Percentiles rank a stretch among this genome's conserved stretches.
These are phyloP conservation scores for Diplazon laetatorius DNA, from an alignment of 2,888 invertebrate species.

Conservation along the genomic window DNA sequence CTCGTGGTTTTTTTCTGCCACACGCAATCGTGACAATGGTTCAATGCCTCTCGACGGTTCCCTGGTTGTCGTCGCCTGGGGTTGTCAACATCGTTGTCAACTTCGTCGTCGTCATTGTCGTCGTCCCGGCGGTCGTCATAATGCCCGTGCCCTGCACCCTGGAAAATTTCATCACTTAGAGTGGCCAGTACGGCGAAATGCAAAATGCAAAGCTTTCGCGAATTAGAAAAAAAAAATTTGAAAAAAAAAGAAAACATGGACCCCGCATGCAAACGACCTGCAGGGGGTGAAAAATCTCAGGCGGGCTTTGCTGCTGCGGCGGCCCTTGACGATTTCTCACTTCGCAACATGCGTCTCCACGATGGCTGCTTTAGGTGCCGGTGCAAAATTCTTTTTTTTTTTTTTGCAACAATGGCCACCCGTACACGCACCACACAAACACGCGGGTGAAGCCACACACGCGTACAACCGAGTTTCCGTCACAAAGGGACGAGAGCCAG, in stretches of 20 bases:
- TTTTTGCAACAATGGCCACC: slow-evolving; percentile 38
- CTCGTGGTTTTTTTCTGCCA: slow-evolving; percentile 11
- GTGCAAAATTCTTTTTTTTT: slow-evolving; percentile 43
- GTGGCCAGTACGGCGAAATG: slow-evolving; percentile 71
- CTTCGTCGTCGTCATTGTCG: slow-evolving; percentile 20
- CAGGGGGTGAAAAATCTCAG: slow-evolving; percentile 1
- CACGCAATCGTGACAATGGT: slow-evolving; percentile 74
- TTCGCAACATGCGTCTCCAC: slow-evolving; percentile 32
- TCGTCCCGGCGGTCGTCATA: slow-evolving; percentile 11
- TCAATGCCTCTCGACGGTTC: slow-evolving; percentile 73
- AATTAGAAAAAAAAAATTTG: too few species aligned
- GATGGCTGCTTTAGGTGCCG: slow-evolving; percentile 43
- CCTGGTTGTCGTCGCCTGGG: slow-evolving; percentile 30
- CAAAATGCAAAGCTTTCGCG: slow-evolving; percentile 41
- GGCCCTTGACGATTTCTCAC: slow-evolving; percentile 30
- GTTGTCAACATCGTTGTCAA: slow-evolving; percentile 32
- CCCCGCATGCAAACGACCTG: background rate
- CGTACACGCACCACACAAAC: too few species aligned
- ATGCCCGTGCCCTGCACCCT: slow-evolving; percentile 34
- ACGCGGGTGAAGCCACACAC: too few species aligned
- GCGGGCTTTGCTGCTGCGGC: slow-evolving; percentile 2
- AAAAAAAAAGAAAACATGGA: slow-evolving; percentile 38
- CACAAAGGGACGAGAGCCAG: slow-evolving; percentile 41
- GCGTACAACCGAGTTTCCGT: slow-evolving; percentile 42
- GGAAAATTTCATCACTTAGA: slow-evolving; percentile 80